phyloP scores from a whole-genome alignment of 2,113 vertebrate genomes.

The Sinocyclocheilus rhinocerous region DNA sequence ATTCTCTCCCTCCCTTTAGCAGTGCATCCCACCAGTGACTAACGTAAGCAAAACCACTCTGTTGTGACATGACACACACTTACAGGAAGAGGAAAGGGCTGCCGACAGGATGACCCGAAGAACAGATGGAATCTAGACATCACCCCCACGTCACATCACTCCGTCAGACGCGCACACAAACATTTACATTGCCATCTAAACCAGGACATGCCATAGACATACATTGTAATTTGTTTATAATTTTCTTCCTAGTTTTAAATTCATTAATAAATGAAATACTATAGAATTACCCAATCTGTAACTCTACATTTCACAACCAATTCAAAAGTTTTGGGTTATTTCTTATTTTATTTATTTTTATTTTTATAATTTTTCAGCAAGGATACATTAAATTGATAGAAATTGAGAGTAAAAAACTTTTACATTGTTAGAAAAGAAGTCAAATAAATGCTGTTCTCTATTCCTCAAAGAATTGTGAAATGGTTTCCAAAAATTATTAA shows the following conservation, averaged over 20 bases:
- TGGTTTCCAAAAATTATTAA: no score
- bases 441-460: no score
- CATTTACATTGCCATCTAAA: background rate
- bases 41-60: conserved; percentile 34
- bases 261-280: background rate
- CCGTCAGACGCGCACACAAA: conserved; percentile 21
- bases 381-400: no score
- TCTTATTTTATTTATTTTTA: no score
- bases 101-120: conserved; percentile 29
- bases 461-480: no score
- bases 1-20: conserved; percentile 10
- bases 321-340: no score
- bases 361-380: no score
- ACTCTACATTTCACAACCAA: no score
- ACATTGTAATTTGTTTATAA: background rate
- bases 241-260: background rate
- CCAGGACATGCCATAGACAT: background rate
- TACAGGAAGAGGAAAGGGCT: conserved; percentile 38
- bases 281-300: background rate
- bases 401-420: no score
- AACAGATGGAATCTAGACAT: conserved; percentile 48
- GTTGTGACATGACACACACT: conserved; percentile 29
- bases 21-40: background rate
- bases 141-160: conserved; percentile 13
- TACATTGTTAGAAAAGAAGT: no score